Conservation (phyloP, 2,888 invertebrate species). For the Cephus rjabovi region DNA sequence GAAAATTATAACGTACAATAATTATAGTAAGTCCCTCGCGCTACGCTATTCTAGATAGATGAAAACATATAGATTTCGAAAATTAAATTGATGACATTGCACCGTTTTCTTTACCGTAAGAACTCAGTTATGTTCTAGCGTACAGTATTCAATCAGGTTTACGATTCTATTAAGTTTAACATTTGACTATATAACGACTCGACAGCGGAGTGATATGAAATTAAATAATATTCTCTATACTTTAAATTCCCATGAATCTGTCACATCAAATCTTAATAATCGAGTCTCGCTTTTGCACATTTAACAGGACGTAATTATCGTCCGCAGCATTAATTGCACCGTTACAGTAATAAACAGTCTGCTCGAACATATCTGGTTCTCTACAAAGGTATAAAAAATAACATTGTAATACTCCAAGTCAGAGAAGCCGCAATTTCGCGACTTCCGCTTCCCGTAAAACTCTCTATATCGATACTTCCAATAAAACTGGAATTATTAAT, state of each 20-base stretch:
- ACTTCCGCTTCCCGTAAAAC: slow-evolving; percentile 43
- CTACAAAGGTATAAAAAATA: slow-evolving; percentile 54
- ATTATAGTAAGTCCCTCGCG: not conserved
- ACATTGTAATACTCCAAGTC: slow-evolving; percentile 39
- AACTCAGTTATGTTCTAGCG: slow-evolving; percentile 48
- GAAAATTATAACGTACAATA: not conserved
- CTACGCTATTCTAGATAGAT: not conserved
- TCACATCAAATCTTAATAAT: not conserved
- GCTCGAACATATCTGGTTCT: slow-evolving; percentile 50
- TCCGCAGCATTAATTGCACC: not conserved
- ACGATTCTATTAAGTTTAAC: not conserved
- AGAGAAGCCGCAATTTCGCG: slow-evolving; percentile 18
- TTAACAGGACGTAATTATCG: not conserved
- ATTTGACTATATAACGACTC: not conserved
- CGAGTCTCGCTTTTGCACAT: not conserved
- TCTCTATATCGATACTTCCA: slow-evolving; percentile 59
- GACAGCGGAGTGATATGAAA: slow-evolving; percentile 1
- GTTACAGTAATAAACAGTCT: slow-evolving; percentile 14
- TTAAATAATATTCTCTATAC: slow-evolving; percentile 18
- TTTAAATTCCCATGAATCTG: not conserved
- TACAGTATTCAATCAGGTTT: slow-evolving; percentile 31
- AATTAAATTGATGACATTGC: slow-evolving; percentile 52
- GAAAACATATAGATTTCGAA: not conserved
- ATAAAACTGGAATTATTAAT: slow-evolving; percentile 64
- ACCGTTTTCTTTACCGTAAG: slow-evolving; percentile 44